Percentiles rank a stretch among this genome's conserved stretches.
Evolutionary conservation across 1,140 invertebrate genomes (phyloP).

Genomic region (Macrosteles quadrilineatus): DNA sequence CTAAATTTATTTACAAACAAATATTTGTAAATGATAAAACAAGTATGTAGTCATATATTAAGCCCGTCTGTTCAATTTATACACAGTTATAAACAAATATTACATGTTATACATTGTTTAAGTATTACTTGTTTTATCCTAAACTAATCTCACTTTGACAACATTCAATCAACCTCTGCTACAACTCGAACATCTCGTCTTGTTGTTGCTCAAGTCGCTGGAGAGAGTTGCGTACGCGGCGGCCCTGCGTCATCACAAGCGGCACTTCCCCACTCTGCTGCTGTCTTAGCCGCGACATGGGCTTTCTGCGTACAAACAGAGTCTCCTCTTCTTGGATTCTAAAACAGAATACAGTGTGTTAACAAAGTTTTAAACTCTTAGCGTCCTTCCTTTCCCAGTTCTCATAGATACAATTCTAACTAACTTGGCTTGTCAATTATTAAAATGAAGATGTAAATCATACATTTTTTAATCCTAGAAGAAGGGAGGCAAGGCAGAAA

Average conservation of each 20-base stretch:
- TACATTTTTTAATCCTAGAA: no score
- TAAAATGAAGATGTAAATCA: no score
- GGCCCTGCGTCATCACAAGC: constrained; percentile 75
- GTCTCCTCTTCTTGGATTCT: constrained; percentile 45
- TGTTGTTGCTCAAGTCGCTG: constrained; percentile 79
- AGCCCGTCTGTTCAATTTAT: no score
- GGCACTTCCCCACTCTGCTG: constrained; percentile 48
- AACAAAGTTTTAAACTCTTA: no score
- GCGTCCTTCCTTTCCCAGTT: no score
- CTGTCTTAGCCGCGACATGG: constrained; percentile 49
- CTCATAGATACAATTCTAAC: no score
- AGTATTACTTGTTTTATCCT: neutral
- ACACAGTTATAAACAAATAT: no score
- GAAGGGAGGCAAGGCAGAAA: no score
- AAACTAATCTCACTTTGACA: constrained; percentile 3
- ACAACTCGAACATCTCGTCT: constrained; percentile 89
- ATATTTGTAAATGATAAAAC: neutral
- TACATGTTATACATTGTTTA: no score
- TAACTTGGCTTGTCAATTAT: no score
- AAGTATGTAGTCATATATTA: neutral
- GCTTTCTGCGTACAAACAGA: constrained; percentile 45
- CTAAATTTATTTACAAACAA: neutral
- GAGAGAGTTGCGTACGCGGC: constrained; percentile 73
- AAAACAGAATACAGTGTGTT: no score
- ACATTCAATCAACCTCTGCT: constrained; percentile 49